Evolutionary conservation across 2,797 vertebrate genomes (phyloP).

Genomic region (Phoebastria nigripes): DNA sequence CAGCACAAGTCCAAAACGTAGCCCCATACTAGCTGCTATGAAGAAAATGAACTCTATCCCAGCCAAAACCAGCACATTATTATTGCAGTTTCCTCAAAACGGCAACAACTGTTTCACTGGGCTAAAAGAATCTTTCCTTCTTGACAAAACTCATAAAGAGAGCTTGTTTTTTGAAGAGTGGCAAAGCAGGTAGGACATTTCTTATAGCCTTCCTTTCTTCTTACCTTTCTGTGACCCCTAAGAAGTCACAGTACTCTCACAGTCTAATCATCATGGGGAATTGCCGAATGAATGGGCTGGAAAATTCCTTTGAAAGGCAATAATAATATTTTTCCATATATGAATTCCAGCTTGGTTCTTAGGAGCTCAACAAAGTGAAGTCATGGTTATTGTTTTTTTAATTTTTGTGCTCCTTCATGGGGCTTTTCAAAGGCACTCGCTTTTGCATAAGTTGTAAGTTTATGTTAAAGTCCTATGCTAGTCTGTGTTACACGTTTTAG

Average conservation of each 20-base stretch:
- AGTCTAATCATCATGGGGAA: slow-evolving; percentile 36
- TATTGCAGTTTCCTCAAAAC: not conserved
- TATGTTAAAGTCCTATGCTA: slow-evolving; percentile 50
- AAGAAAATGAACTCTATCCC: no score
- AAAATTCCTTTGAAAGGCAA: slow-evolving; percentile 63
- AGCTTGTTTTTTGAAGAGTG: slow-evolving; percentile 57
- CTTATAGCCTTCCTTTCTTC: slow-evolving; percentile 57
- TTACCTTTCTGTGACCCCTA: slow-evolving; percentile 63
- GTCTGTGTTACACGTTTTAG: slow-evolving; percentile 58
- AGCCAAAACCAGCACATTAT: no score
- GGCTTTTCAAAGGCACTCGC: not conserved
- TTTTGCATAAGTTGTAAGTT: slow-evolving; percentile 51
- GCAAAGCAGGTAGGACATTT: slow-evolving; percentile 66
- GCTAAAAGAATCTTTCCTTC: slow-evolving; percentile 35
- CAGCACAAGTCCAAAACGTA: no score
- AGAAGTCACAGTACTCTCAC: slow-evolving; percentile 54
- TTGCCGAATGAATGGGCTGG: slow-evolving; percentile 58
- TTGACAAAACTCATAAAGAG: slow-evolving; percentile 59
- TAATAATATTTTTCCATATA: slow-evolving; percentile 41
- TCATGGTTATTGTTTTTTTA: slow-evolving; percentile 2
- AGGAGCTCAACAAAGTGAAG: slow-evolving; percentile 47
- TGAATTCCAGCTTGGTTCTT: slow-evolving; percentile 34
- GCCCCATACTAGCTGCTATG: no score
- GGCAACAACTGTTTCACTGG: not conserved
- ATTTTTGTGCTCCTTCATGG: slow-evolving; percentile 19